These are phyloP conservation scores for Limnephilus marmoratus DNA, from an alignment of 2,888 invertebrate species.

Conservation along the genomic window DNA sequence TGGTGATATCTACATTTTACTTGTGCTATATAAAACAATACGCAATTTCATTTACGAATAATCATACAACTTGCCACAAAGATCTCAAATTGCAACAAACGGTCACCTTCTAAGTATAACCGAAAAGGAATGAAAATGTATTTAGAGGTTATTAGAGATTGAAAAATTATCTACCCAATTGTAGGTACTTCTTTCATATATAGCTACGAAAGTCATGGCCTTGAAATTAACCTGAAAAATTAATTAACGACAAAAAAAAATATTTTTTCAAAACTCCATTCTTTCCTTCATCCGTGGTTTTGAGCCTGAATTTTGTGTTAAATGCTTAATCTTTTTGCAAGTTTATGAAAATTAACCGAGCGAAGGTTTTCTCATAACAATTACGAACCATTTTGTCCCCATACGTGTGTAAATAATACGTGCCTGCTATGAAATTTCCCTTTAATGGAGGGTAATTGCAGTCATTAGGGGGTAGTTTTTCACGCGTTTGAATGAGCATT, in stretches of 20 bases:
- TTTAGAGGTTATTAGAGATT: no score
- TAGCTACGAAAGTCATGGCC: no score
- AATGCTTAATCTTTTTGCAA: background rate
- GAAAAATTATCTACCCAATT: no score
- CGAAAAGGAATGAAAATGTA: no score
- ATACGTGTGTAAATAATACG: constrained; percentile 5
- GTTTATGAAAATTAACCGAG: background rate
- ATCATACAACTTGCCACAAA: no score
- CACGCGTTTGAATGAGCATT: background rate
- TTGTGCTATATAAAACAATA: no score
- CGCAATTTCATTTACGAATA: no score
- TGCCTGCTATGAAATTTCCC: background rate
- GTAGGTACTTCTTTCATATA: no score
- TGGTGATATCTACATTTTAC: no score
- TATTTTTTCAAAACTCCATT: background rate
- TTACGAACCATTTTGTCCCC: background rate
- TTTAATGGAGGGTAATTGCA: background rate
- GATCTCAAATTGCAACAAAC: no score
- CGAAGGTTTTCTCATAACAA: background rate
- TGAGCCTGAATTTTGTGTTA: background rate
- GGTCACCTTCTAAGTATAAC: no score
- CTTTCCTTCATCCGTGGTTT: background rate
- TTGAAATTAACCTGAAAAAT: no score
- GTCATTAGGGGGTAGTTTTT: constrained; percentile 1
- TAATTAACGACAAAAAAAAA: background rate